phyloP scores from a whole-genome alignment of 1,140 invertebrate species.

The Euborellia annulipes region DNA sequence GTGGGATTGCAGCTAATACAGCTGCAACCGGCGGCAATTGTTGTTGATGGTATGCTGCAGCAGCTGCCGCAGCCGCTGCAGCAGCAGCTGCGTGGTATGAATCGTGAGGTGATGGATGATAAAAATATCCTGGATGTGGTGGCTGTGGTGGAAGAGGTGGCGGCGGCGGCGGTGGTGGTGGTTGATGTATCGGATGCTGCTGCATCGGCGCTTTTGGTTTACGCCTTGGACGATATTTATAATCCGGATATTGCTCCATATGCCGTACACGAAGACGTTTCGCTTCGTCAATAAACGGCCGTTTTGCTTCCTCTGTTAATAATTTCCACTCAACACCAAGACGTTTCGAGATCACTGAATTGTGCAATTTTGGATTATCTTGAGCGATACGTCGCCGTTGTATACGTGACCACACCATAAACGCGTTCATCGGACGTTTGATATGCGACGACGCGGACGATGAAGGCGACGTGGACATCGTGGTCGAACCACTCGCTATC shows the following conservation, averaged over 20 bases:
- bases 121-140: too few relatives aligned
- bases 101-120: too few relatives aligned
- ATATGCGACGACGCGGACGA: constrained; percentile 59
- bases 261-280: constrained; percentile 77
- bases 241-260: constrained; percentile 86
- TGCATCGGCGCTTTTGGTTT: constrained; percentile 72
- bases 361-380: constrained; percentile 96
- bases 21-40: too few relatives aligned
- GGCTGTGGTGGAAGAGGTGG: too few relatives aligned
- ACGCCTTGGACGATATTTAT: constrained; percentile 73
- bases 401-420: constrained; percentile 79
- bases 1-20: too few relatives aligned
- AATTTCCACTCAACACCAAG: constrained; percentile 80
- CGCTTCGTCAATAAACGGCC: constrained; percentile 94
- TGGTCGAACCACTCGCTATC: not conserved
- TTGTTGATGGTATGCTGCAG: too few relatives aligned
- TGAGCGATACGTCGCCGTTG: constrained; percentile 79
- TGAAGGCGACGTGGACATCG: not conserved
- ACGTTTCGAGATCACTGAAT: constrained; percentile 88
- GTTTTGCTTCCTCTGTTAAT: constrained; percentile 74
- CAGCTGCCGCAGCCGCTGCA: too few relatives aligned
- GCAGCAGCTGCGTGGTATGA: too few relatives aligned
- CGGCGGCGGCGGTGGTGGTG: constrained; percentile 22
- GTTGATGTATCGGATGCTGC: too few relatives aligned
- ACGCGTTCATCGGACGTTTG: constrained; percentile 80